Evolutionary conservation across 2,113 vertebrate species (phyloP), one percentile per base, ranked within the genome.

Genomic region (Trogon melanurus): DNA sequence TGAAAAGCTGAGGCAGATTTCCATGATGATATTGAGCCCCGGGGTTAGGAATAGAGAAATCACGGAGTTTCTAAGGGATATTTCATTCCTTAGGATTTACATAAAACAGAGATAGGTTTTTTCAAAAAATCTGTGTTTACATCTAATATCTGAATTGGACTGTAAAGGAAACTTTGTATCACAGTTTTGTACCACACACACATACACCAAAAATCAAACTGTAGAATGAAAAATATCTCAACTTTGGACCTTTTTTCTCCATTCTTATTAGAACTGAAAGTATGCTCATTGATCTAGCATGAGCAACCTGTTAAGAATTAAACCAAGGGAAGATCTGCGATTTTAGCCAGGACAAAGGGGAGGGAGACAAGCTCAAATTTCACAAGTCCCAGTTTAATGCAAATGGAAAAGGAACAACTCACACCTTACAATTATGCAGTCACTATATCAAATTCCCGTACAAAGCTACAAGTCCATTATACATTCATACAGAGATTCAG

Each of bases 201-300:
- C 12, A 69, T 3, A 85, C 5, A 95, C 91, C 29, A 13, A 56
- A 56, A 56, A 65, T 93, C 79, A 91, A 22, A 65, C 32, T 82
- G 29, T 71, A 66, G 29, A 27, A 91, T 81, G 94, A 94, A 97
- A 98, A 96, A 88, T 96, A 93, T n/a, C 79, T 76, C 66, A 79
- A 69, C 87, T 96, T 97, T 97, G 92, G 97, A 96, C 64, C 88
- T 50, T 82, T 89, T 83, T 69, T 19, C 26, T 38, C 34, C 41
- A 84, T 84, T 97, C 75, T 95, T 97, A 87, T 88, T 94, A 95
- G 80, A 93, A 30, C 92, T 95, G 89, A 96, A 95, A 97, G 56
- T 45, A 47, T 89, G 61, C 45, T 83, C 73, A 96, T 89, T 97
- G 94, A 96, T 95, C 92, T 91, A 97, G 83, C 72, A 96, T 93